These are phyloP conservation scores for Parochlus steinenii DNA, from an alignment of 2,888 invertebrate species.

Conservation along the genomic window DNA sequence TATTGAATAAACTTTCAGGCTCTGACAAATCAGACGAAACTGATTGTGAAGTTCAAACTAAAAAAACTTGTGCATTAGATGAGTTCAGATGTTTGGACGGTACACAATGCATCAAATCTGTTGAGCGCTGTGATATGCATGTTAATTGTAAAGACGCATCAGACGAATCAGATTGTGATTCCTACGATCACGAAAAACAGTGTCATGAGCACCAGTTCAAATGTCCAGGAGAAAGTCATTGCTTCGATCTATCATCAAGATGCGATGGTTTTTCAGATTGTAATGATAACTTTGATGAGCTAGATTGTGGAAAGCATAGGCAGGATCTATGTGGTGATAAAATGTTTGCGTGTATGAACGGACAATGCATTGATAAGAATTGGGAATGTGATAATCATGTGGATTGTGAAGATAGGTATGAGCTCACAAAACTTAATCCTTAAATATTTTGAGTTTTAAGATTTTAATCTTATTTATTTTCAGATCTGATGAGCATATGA, in stretches of 20 bases:
- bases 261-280: conserved; percentile 38
- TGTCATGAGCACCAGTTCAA: conserved; percentile 33
- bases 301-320: conserved; percentile 22
- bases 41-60: conserved; percentile 25
- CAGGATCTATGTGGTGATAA: conserved; percentile 27
- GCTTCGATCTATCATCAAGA: conserved; percentile 31
- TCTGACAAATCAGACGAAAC: conserved; percentile 38
- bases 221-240: conserved; percentile 32
- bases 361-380: conserved; percentile 47
- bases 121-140: conserved; percentile 33
- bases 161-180: conserved; percentile 37
- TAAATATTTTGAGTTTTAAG: not conserved
- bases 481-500: conserved; percentile 22
- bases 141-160: conserved; percentile 39
- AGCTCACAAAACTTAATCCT: conserved; percentile 21
- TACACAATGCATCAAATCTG: conserved; percentile 31
- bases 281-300: conserved; percentile 32
- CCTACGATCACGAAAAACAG: conserved; percentile 18
- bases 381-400: conserved; percentile 54
- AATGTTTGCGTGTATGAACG: conserved; percentile 46
- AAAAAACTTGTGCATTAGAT: conserved; percentile 26
- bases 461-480: not conserved
- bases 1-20: too few species aligned
- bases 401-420: conserved; percentile 61
- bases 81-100: conserved; percentile 38